A percentile compares a stretch with the other conserved stretches of the same genome.
Evolutionary conservation across 2,888 invertebrate species (phyloP).

Genomic region (Ennomos fuscantarius): DNA sequence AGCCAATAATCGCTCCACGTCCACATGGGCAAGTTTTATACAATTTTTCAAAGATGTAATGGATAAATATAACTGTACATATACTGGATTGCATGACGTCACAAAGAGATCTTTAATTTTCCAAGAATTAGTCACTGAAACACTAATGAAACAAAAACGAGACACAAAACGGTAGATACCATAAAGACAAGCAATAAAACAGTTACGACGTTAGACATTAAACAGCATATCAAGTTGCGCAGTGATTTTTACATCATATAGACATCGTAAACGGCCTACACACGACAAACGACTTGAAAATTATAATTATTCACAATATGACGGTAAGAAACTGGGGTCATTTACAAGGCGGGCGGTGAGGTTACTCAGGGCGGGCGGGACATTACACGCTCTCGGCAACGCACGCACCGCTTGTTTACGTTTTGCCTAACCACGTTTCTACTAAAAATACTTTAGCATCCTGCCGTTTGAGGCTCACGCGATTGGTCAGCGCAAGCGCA

Average conservation of each 20-base stretch:
- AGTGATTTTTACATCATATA: constrained; percentile 48
- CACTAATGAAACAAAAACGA: constrained; percentile 20
- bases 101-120: constrained; percentile 2
- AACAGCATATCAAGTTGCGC: constrained; percentile 32
- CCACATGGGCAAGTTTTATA: no score
- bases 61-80: not conserved
- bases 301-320: constrained; percentile 62
- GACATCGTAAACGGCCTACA: constrained; percentile 53
- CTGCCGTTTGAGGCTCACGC: constrained; percentile 81
- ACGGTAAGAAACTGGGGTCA: constrained; percentile 51
- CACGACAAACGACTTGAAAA: constrained; percentile 57
- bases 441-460: constrained; percentile 83
- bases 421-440: constrained; percentile 81
- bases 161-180: constrained; percentile 23
- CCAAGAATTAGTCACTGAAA: constrained; percentile 9
- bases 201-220: constrained; percentile 33
- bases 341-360: constrained; percentile 48
- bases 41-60: not conserved
- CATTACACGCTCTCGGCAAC: constrained; percentile 55
- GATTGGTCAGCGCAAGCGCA: constrained; percentile 75
- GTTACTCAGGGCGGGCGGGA: constrained; percentile 53
- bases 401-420: constrained; percentile 78
- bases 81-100: constrained; percentile 4
- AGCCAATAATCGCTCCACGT: no score
- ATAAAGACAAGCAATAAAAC: constrained; percentile 22